Evolutionary conservation across 2,113 vertebrate species (phyloP).

Genomic region (Condylura cristata): DNA sequence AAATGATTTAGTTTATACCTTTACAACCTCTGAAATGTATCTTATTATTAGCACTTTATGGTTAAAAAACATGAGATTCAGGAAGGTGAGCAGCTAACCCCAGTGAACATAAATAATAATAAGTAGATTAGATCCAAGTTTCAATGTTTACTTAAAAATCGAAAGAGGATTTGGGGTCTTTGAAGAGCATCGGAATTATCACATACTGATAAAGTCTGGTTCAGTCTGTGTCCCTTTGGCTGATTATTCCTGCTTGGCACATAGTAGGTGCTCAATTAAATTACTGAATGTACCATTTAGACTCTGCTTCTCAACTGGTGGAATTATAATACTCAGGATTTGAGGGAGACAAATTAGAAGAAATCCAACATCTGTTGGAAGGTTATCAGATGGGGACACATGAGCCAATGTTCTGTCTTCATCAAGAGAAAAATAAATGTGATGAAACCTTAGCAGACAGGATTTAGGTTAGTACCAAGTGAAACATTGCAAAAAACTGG

Average conservation of each 20-base stretch:
- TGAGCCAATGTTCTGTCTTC: background rate
- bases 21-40: background rate
- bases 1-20: background rate
- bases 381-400: background rate
- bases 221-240: background rate
- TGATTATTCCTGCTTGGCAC: background rate
- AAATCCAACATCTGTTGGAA: background rate
- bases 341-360: background rate
- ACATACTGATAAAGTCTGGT: background rate
- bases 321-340: slow-evolving; percentile 4
- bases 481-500: background rate
- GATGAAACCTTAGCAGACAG: background rate
- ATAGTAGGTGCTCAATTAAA: slow-evolving; percentile 5
- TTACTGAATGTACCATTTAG: background rate
- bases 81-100: background rate
- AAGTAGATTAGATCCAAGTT: background rate
- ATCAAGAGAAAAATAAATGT: slow-evolving; percentile 25
- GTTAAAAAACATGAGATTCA: slow-evolving; percentile 3
- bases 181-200: background rate
- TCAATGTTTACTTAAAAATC: background rate
- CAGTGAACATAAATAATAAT: background rate
- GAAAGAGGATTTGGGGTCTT: background rate
- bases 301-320: background rate
- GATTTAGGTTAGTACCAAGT: background rate
- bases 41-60: background rate